Conservation (phyloP, 1,140 invertebrate genomes). For the Pachypeltis micranthus region DNA sequence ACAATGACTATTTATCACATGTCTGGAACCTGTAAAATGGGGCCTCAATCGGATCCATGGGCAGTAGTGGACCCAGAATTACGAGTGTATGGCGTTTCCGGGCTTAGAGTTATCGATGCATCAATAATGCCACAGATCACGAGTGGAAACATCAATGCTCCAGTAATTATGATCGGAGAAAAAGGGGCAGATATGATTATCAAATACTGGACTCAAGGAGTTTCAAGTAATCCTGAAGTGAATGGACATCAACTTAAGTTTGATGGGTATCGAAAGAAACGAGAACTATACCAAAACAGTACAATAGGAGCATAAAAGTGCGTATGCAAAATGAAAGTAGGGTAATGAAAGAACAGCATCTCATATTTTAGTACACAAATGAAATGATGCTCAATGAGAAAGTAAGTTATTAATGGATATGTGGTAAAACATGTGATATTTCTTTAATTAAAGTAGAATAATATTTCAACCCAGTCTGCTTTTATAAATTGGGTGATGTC, state of each 20-base stretch:
- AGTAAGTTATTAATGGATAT: too few relatives aligned
- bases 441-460: too few relatives aligned
- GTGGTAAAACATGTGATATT: too few relatives aligned
- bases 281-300: neutral
- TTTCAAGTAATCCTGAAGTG: neutral
- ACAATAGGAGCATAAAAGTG: too few relatives aligned
- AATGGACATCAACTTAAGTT: neutral
- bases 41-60: conserved; percentile 54
- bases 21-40: conserved; percentile 67
- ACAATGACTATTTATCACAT: conserved; percentile 81
- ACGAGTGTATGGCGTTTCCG: conserved; percentile 59
- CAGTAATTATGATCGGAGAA: conserved; percentile 85
- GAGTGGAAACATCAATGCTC: conserved; percentile 74
- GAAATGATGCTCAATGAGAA: too few relatives aligned
- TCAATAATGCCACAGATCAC: conserved; percentile 71
- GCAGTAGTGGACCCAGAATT: conserved; percentile 72
- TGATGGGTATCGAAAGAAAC: neutral
- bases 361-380: too few relatives aligned
- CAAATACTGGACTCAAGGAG: conserved; percentile 42
- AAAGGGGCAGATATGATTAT: conserved; percentile 81
- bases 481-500: too few relatives aligned
- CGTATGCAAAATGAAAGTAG: too few relatives aligned
- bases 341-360: too few relatives aligned
- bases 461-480: too few relatives aligned
- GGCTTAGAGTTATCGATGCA: conserved; percentile 65